Percentiles rank a stretch among this genome's conserved stretches.
Evolutionary conservation across 2,888 invertebrate genomes (phyloP).

Genomic region (Arrhopalites spinosus): DNA sequence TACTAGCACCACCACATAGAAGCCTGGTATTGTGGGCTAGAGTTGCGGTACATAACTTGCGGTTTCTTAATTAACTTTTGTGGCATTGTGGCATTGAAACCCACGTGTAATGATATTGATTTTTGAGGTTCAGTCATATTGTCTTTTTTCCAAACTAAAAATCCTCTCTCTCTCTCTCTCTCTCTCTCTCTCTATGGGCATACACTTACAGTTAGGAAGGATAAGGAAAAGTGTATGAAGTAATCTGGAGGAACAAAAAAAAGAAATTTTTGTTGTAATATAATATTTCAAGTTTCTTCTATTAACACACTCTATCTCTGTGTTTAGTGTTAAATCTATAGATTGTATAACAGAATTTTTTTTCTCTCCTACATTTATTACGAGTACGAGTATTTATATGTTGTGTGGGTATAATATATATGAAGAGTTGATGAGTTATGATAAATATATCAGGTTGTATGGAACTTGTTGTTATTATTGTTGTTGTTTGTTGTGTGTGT

Average conservation of each 20-base stretch:
- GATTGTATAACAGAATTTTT: no score
- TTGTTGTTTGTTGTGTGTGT: not conserved
- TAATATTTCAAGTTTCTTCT: no score
- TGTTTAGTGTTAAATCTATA: no score
- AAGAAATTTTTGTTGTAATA: no score
- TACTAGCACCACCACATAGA: not conserved
- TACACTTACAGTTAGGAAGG: not conserved
- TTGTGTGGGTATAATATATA: no score
- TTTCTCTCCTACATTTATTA: no score
- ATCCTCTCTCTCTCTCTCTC: not conserved
- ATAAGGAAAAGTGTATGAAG: no score
- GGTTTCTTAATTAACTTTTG: slow-evolving; percentile 32
- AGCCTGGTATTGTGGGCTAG: not conserved
- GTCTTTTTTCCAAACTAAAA: not conserved
- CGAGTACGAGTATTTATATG: no score
- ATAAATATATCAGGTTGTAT: not conserved
- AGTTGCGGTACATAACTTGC: slow-evolving; percentile 10
- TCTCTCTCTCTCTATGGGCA: not conserved
- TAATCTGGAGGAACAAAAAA: no score
- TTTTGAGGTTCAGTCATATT: slow-evolving; percentile 1
- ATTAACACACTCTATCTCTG: no score
- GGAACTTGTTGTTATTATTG: slow-evolving; percentile 2
- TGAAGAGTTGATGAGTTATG: no score
- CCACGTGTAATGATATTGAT: slow-evolving; percentile 18
- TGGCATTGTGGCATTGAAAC: slow-evolving; percentile 20